Evolutionary conservation across 2,888 invertebrate genomes (phyloP), one percentile per base, ranked within the genome.

Genomic region (Trachelus troglodyta): DNA sequence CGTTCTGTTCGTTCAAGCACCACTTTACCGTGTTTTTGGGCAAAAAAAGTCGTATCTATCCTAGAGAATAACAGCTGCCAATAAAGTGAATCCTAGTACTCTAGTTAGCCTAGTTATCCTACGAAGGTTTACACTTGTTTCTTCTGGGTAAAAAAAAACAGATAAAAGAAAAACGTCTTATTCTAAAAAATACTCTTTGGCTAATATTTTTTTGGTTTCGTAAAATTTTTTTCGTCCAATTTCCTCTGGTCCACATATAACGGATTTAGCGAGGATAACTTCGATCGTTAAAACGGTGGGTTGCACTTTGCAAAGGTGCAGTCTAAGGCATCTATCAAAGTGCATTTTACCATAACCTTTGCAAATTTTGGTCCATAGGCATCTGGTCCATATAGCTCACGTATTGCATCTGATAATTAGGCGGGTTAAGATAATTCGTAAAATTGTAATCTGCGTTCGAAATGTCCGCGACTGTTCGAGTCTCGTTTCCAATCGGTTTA

Each of bases 391-490:
- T 85, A 73, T 90, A 91, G 81, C 91, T 91, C 3, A 88, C 87
- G 69, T 91, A 91, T 34, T 88, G 88, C 87, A 90, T 88, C 76
- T 89, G 91, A 76, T 91, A 91, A 81, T 86, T 87, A 0, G 88
- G 73, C 4, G 89, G 82, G 31, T 84, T 87, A 33, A 87, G 76
- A 73, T 91, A 91, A 82, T 88, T 90, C 0, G 87, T 68, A 77
- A 85, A 90, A 4, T 84, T 86, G 56, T 88, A 91, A 37, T 91
- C 91, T 37, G 82, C 81, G 74, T 80, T 84, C 0, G 88, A 77
- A 0, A 85, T 84, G 12, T 89, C 89, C 79, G 85, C 84, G 23
- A 83, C 78, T 0, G 84, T 78, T 75, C 89, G 86, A 69, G 86
- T 88, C 73, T 89, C 89, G 79, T 81, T 80, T 11, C 77, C 76